Base-by-base conservation (phyloP, 1,140 invertebrate genomes). In the Aphidius ervi region DNA sequence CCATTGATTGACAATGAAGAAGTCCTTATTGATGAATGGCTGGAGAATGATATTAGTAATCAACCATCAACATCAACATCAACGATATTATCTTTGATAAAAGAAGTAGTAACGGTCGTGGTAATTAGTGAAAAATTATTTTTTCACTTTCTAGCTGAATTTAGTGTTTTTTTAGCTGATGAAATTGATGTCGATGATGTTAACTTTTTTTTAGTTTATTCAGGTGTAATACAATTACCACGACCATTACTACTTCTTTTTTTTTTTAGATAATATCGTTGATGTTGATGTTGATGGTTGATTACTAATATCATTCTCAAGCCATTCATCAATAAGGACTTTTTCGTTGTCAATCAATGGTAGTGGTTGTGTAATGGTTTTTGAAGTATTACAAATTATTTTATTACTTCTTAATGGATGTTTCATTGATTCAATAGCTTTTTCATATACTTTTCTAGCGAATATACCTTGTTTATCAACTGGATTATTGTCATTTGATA, bases 11-110 rank as follows among this genome's bases (percentile, higher is more conserved):
- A 74, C 40, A 73, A 70, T n/a, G 70, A 77, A 37, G 72, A 81
- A 50, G 48, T 72, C n/a, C 67, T 81, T 6, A 63, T 70, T 2
- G 76, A 78, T 20, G 74, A 82, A 9, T 82, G 80, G 80, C 63
- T 82, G 6, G 79, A 79, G 16, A 77, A 82, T 60, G 81, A 82
- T 67, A 23, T 82, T 4, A 59, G 65, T 50, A 31, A 46, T 40
- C 49, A 23, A 20, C 23, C 43, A 6, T 9, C 42, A 16, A 46
- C 55, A 23, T 23, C 23, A 23, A 23, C 23, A n/a, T n/a, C n/a
- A n/a, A n/a, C n/a, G n/a, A n/a, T 23, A 23, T 23, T 1, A 2
- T 3, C 4, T 40, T n/a, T 9, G 48, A 31, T 5, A 47, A 68
- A 10, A 58, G 39, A 63, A 63, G 31, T 37, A 52, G 23, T 20